Percentiles rank a stretch among this genome's conserved stretches.
phyloP scores from a whole-genome alignment of 2,888 invertebrate genomes.

The Charanyca ferruginea region DNA sequence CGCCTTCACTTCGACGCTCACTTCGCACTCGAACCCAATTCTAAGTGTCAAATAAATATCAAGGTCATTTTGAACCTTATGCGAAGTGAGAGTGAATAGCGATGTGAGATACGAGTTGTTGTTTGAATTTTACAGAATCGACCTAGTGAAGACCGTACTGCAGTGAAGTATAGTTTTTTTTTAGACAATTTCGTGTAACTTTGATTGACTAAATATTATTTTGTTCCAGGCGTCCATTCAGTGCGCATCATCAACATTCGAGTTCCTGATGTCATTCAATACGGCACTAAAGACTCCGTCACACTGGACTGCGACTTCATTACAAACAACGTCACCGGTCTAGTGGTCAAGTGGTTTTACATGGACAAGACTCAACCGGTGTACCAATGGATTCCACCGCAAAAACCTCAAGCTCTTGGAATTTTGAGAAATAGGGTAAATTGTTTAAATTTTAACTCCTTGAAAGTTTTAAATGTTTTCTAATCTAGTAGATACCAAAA shows the following conservation, averaged over 20 bases:
- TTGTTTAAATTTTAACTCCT: not conserved
- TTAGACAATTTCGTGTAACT: too few species aligned
- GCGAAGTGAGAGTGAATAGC: too few species aligned
- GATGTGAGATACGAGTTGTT: too few species aligned
- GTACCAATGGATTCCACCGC: slow-evolving; percentile 96
- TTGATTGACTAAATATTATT: not conserved
- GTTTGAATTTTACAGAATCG: too few species aligned
- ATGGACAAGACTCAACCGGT: slow-evolving; percentile 92
- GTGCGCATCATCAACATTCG: slow-evolving; percentile 91
- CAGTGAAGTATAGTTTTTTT: too few species aligned
- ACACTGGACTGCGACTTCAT: slow-evolving; percentile 94
- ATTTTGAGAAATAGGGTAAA: slow-evolving; percentile 83
- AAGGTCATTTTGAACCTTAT: too few species aligned
- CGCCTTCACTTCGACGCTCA: too few species aligned
- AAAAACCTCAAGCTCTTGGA: slow-evolving; percentile 92
- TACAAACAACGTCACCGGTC: slow-evolving; percentile 92
- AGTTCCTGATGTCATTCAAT: slow-evolving; percentile 91
- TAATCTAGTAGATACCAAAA: too few species aligned
- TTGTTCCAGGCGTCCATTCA: slow-evolving; percentile 86
- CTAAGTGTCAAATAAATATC: too few species aligned
- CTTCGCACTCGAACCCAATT: too few species aligned
- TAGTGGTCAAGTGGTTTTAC: slow-evolving; percentile 95
- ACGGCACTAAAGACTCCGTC: slow-evolving; percentile 90
- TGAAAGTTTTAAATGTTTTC: not conserved
- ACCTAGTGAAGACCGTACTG: too few species aligned